Base-by-base conservation (phyloP, 2,113 vertebrate species). In the Phocoena sinus region DNA sequence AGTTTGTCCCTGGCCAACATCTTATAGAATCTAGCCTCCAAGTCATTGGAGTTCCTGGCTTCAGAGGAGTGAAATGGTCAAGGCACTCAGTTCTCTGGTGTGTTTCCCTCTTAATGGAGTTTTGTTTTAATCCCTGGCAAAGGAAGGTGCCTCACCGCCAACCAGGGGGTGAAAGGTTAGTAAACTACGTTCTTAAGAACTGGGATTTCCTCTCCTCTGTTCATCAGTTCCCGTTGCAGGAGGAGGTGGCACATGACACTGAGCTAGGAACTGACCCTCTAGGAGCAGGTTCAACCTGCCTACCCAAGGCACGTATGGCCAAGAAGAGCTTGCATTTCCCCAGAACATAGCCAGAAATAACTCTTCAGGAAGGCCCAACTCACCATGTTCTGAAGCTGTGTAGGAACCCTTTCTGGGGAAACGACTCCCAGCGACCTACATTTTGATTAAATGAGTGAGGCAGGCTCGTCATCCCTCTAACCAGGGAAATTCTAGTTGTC, bases 61-160 rank as follows among this genome's bases (percentile, higher is more conserved):
- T 60, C 17, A 20, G 33, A 68, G 11, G 33, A 80, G 41, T 95
- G 44, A 87, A 65, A 68, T 25, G 20, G 47, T 79, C 77, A n/a
- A 47, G 77, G 41, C 20, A 26, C 28, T 77, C 13, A 10, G n/a
- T 83, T 81, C 56, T 95, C 86, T 47, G 70, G 36, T 80, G 89
- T 83, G 28, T 71, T 95, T 68, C 33, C 23, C 53, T 89, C 76
- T 67, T 92, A 73, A 63, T 33, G 58, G 47, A 36, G 58, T 81
- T 97, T 82, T 84, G 58, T 90, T 95, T 92, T 65, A 26, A 87
- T 96, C 31, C 21, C 67, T 81, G 65, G 70, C 80, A 83, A 91
- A 79, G 23, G n/a, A 89, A 94, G 56, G 33, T 73, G 6, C 25
- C 77, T 97, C 5, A 0, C 65, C 10, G 13, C 86, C 62, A 68